Evolutionary conservation across 2,113 vertebrate species (phyloP), one percentile per base, ranked within the genome.

Genomic region (Festucalex cinctus): DNA sequence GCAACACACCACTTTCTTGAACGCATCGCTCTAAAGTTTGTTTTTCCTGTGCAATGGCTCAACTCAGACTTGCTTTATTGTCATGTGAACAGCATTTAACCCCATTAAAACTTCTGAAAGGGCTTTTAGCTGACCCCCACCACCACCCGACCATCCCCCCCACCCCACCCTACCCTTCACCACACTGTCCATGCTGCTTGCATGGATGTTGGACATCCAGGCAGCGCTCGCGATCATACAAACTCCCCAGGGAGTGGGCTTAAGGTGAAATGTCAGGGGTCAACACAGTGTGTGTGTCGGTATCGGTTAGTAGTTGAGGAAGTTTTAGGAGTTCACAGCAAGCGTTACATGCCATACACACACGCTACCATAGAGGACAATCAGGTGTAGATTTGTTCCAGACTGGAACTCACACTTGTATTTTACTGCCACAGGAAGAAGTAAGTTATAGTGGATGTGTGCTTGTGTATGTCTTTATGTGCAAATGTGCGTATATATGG

Each of bases 231-330:
- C 70, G 63, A 71, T 72, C 62, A 71, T 72, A 57, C 78, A 69
- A 71, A 48, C 60, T 82, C 80, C 74, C 81, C 37, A 36, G 79
- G 68, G 71, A 78, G 66, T 70, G 71, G 36, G 49, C 73, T 69
- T 60, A 74, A 81, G 86, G 73, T 84, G 65, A 84, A 80, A 81
- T 78, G 68, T 78, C 78, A 73, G 54, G 46, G 69, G 74, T 76
- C 73, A 77, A 58, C 70, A 62, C 53, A 53, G 26, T 62, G 44
- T 76, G 64, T 79, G 46, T 83, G 65, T 56, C 43, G 9, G 60
- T 59, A 19, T 61, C 28, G 64, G 43, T 37, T 64, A 19, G 36
- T 69, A 35, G 66, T 54, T 63, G 72, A 64, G 59, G 57, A 62
- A 63, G 65, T 65, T 61, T 53, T 49, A 32, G 58, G 65, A 53